phyloP scores from a whole-genome alignment of 2,888 invertebrate genomes.

The Dastarcus helophoroides region DNA sequence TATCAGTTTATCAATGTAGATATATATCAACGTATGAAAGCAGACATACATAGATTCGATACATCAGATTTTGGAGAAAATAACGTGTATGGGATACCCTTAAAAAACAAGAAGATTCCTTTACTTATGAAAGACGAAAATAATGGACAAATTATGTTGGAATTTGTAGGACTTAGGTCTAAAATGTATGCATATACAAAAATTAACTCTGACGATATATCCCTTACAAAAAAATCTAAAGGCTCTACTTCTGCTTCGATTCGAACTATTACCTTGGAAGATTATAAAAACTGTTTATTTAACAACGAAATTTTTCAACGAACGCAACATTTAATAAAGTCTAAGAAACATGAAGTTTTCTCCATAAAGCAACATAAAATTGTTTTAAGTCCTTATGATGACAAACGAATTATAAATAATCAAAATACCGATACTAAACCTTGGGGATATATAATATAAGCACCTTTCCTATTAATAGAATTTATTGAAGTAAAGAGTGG shows the following conservation, averaged over 20 bases:
- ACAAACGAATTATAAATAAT: constrained; percentile 6
- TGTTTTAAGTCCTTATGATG: constrained; percentile 6
- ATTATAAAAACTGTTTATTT: constrained; percentile 6
- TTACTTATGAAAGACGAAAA: constrained; percentile 13
- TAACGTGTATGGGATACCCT: constrained; percentile 9
- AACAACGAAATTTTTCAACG: neutral
- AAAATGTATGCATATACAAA: constrained; percentile 9
- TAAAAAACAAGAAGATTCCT: constrained; percentile 8
- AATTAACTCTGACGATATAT: neutral
- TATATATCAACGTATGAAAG: constrained; percentile 11
- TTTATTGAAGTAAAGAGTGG: too few relatives aligned
- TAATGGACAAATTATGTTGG: constrained; percentile 9
- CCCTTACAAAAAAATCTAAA: constrained; percentile 7
- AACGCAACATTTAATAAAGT: too few relatives aligned
- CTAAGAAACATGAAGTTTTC: constrained; percentile 5
- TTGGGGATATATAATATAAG: constrained; percentile 5
- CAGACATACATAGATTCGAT: constrained; percentile 12
- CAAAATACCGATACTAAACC: constrained; percentile 2
- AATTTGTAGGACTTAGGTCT: constrained; percentile 10
- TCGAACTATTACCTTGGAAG: constrained; percentile 5
- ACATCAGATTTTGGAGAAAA: constrained; percentile 12
- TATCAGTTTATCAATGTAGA: constrained; percentile 9
- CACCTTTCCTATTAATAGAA: neutral
- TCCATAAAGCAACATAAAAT: constrained; percentile 8
- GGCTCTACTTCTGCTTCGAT: neutral